Conservation (phyloP, 2,797 vertebrate species). For the Danio kyathit region DNA sequence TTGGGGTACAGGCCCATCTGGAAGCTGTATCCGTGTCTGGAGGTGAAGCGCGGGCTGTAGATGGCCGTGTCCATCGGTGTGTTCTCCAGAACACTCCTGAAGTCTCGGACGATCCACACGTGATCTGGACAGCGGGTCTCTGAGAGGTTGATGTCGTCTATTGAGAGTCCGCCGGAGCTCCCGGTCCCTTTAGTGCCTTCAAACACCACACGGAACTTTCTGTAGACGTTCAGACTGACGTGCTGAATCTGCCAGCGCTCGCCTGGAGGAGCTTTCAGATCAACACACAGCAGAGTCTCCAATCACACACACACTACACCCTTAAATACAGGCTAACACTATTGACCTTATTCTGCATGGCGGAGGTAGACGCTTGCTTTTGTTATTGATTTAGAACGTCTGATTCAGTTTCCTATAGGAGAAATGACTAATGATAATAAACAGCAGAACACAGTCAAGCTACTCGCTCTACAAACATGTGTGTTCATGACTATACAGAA, state of each 20-base stretch:
- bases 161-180: constrained; percentile 81
- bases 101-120: constrained; percentile 85
- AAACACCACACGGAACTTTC: constrained; percentile 86
- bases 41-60: constrained; percentile 81
- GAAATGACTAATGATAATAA: too few species aligned
- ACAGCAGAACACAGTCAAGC: too few species aligned
- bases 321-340: too few species aligned
- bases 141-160: constrained; percentile 91
- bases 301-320: too few species aligned
- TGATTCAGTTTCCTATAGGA: too few species aligned
- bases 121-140: constrained; percentile 88
- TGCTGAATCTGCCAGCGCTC: constrained; percentile 83
- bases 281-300: too few species aligned
- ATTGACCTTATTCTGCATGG: too few species aligned
- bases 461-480: too few species aligned
- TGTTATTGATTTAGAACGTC: too few species aligned
- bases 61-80: constrained; percentile 58
- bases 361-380: too few species aligned
- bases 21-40: constrained; percentile 80
- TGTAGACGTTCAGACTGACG: constrained; percentile 73
- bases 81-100: constrained; percentile 74
- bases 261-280: constrained; percentile 58
- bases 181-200: constrained; percentile 77
- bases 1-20: constrained; percentile 78
- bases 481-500: too few species aligned